Evolutionary conservation across 2,888 invertebrate genomes (phyloP).

Genomic region (Philonicus albiceps): DNA sequence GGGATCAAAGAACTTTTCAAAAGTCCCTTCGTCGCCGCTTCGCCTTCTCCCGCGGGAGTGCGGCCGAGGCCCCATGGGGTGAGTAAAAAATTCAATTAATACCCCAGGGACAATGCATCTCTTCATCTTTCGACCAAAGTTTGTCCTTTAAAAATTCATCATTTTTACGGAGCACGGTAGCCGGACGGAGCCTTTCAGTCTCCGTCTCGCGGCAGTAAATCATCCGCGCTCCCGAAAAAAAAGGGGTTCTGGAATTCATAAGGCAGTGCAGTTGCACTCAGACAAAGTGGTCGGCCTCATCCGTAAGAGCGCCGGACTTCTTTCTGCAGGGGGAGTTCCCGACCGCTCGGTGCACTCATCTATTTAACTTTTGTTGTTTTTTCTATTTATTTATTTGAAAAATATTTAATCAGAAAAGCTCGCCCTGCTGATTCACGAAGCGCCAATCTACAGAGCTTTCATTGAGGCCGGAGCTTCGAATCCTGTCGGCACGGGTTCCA

Average conservation of each 20-base stretch:
- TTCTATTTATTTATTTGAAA: neutral
- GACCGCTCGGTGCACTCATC: neutral
- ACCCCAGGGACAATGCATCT: neutral
- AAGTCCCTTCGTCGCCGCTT: neutral
- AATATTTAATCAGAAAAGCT: neutral
- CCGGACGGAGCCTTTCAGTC: neutral
- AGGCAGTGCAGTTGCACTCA: neutral
- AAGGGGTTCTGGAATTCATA: neutral
- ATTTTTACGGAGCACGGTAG: neutral
- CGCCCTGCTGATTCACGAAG: neutral
- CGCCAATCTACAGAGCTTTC: neutral
- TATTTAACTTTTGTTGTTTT: neutral
- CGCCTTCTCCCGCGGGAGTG: neutral
- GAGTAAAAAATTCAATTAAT: conserved; percentile 6
- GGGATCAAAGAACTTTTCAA: conserved; percentile 13
- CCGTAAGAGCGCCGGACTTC: neutral
- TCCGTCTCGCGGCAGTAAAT: neutral
- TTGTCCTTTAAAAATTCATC: neutral
- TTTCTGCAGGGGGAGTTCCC: neutral
- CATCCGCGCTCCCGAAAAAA: neutral
- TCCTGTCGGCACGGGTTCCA: neutral
- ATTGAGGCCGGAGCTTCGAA: neutral
- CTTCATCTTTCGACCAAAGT: neutral
- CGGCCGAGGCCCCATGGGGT: neutral
- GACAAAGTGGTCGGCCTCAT: neutral